Conservation (phyloP, 2,113 vertebrate genomes). For the Crotophaga sulcirostris region DNA sequence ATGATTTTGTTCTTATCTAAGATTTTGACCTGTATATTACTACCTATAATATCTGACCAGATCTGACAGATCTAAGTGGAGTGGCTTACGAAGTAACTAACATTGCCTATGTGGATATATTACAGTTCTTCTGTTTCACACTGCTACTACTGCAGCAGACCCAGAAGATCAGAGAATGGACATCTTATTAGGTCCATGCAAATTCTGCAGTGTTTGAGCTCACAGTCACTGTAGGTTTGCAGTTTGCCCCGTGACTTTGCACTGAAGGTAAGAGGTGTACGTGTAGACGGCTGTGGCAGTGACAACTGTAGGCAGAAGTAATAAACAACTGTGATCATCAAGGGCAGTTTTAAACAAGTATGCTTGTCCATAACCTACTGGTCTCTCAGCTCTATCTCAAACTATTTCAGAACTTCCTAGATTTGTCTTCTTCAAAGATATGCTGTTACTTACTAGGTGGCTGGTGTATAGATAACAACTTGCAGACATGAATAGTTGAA, state of each 20-base stretch:
- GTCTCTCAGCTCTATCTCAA: background rate
- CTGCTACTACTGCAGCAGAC: background rate
- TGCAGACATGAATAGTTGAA: background rate
- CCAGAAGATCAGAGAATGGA: background rate
- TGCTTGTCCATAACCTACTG: background rate
- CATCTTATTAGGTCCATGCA: background rate
- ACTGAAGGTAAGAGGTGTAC: background rate
- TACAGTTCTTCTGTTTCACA: background rate
- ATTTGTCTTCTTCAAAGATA: background rate
- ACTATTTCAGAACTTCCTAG: background rate
- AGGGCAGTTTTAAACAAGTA: background rate
- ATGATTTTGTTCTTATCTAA: background rate
- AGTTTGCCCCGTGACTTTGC: background rate
- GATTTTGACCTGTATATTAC: background rate
- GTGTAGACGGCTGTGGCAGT: fast-evolving
- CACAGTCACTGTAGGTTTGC: background rate
- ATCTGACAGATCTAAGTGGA: background rate
- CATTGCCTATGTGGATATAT: background rate
- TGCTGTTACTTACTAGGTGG: background rate
- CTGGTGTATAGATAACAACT: background rate
- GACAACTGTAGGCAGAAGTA: background rate
- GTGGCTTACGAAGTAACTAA: background rate
- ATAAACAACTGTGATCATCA: background rate
- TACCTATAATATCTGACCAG: background rate
- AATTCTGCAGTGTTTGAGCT: background rate